phyloP scores from a whole-genome alignment of 2,888 invertebrate genomes.

The Campopleginae sp. region DNA sequence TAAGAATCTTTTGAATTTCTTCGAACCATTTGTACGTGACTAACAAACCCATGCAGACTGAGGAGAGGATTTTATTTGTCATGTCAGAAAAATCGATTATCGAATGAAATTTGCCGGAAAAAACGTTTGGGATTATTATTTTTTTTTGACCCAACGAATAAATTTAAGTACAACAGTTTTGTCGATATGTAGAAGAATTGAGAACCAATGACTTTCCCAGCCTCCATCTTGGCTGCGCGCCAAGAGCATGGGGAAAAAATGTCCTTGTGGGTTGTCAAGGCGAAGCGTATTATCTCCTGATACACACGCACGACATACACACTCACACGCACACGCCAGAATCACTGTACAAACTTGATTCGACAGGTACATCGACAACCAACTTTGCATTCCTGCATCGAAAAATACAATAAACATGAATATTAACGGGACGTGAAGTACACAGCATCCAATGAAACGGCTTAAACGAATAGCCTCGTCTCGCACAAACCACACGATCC shows the following conservation, averaged over 20 bases:
- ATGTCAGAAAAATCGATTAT: no score
- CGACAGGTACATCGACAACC: conserved; percentile 5
- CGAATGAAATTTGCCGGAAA: no score
- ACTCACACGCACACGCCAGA: background rate
- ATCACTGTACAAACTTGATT: background rate
- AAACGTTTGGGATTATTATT: background rate
- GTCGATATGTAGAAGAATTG: background rate
- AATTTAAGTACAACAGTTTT: background rate
- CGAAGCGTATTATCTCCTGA: background rate
- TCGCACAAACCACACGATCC: background rate
- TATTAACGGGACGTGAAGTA: background rate
- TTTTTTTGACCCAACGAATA: background rate
- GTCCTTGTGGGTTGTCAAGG: conserved; percentile 9
- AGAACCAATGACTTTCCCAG: conserved; percentile 11
- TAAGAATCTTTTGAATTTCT: no score
- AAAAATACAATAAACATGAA: conserved; percentile 3
- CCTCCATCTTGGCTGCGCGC: conserved; percentile 15
- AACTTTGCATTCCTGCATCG: background rate
- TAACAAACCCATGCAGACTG: no score
- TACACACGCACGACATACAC: background rate
- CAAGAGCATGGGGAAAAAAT: background rate
- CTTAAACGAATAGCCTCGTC: conserved; percentile 6
- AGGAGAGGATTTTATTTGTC: no score
- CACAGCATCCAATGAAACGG: conserved; percentile 14
- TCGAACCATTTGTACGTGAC: no score